Evolutionary conservation across 1,140 invertebrate species (phyloP), one percentile per base, ranked within the genome.

Genomic region (Sinella curviseta): DNA sequence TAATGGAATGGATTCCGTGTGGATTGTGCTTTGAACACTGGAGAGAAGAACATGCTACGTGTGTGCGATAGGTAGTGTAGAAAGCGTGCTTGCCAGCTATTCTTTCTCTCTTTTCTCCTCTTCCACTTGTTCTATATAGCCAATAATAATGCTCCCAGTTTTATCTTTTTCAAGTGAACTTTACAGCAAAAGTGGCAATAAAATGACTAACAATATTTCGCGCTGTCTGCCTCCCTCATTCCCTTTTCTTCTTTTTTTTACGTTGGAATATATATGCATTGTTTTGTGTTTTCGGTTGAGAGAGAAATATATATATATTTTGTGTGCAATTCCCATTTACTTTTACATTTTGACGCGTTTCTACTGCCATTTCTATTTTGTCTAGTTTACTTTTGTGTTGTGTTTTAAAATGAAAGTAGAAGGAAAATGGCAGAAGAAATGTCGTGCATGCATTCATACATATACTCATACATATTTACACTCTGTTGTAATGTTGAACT

Each of bases 151-250:
- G 39, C 39, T 60, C 57, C 24, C 4, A 3, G 57, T 60, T 60
- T 60, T 60, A 60, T 60, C 57, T 60, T 26, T 26, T 60, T 60
- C 57, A 60, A 60, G 12, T 60, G 57, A 60, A 60, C 57, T 60
- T 60, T 60, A 60, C 57, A 60, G 57, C 57, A 60, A 26, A 60
- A 60, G 57, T 60, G 24, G 57, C 24, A 60, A 60, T 60, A 60
- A 60, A 60, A 60, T 17, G 57, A 60, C 12, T 60, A 60, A 60
- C 57, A 60, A 60, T 60, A 60, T 60, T 60, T 60, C 24, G 8
- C 3, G 12, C 57, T 60, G 4, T 12, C 24, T n/a, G n/a, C n/a
- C n/a, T n/a, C n/a, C n/a, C n/a, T n/a, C n/a, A n/a, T 4, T 60
- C 14, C 8, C 57, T 3, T 60, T 17, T 60, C 24, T 4, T n/a